A percentile compares a stretch with the other conserved stretches of the same genome.
These are phyloP conservation scores for Dendrocincla fuliginosa DNA, from an alignment of 2,797 vertebrate species.

Conservation along the genomic window DNA sequence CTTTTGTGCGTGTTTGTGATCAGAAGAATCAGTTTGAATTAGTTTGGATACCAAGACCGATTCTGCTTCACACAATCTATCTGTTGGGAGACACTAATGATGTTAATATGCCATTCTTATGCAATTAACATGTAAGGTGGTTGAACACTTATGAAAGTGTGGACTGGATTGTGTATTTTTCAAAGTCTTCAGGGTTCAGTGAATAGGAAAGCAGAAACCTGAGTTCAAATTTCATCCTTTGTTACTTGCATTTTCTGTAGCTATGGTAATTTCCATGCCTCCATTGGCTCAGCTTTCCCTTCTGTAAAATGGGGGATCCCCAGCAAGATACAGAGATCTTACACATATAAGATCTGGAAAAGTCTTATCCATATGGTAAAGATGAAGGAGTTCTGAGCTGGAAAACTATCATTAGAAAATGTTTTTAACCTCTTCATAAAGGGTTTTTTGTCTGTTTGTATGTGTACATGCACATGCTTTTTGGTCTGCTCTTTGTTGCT, in stretches of 20 bases:
- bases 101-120: not conserved
- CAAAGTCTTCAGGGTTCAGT: not conserved
- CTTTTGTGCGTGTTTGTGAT: not conserved
- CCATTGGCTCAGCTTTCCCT: not conserved
- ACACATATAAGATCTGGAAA: accelerated
- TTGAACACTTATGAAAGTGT: not conserved
- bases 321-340: accelerated
- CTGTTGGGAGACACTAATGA: not conserved
- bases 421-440: not conserved
- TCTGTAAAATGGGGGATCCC: not conserved
- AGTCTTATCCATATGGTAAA: not conserved
- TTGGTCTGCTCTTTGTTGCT: not conserved
- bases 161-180: not conserved
- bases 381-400: not conserved
- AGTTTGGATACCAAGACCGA: not conserved
- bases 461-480: accelerated
- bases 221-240: slow-evolving; percentile 11
- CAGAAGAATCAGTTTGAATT: not conserved
- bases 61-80: not conserved
- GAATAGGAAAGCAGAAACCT: not conserved
- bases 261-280: not conserved
- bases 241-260: not conserved
- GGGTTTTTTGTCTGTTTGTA: accelerated
- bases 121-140: not conserved
- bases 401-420: not conserved